These are phyloP conservation scores for Halocynthia roretzi DNA, from an alignment of 23 tunicate species.

Conservation along the genomic window DNA sequence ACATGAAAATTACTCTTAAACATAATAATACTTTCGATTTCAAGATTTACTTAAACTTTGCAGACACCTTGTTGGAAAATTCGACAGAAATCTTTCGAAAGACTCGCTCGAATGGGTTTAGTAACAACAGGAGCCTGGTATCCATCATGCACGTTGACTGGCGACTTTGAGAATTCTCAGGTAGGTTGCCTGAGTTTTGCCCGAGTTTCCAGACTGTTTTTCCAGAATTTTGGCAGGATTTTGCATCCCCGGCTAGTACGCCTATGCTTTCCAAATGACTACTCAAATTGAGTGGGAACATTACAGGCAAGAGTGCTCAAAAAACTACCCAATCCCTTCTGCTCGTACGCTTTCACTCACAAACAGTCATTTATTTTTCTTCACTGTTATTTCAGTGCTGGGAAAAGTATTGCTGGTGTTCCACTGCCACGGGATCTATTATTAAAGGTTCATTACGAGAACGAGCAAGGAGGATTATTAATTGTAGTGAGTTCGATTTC, in stretches of 20 bases:
- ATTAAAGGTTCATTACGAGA: constrained; percentile 41
- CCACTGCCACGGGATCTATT: constrained; percentile 33
- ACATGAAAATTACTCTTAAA: neutral
- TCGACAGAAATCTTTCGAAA: constrained; percentile 27
- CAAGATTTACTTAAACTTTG: neutral
- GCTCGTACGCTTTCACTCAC: neutral
- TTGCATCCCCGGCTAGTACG: too few relatives aligned
- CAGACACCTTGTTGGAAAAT: constrained; percentile 51
- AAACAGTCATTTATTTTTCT: neutral
- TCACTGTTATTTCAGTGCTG: constrained; percentile 34
- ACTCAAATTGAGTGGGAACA: neutral
- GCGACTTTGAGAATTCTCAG: constrained; percentile 32
- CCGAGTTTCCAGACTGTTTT: neutral
- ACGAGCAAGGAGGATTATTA: too few relatives aligned
- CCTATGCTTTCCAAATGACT: too few relatives aligned
- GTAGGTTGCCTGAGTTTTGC: constrained; percentile 4
- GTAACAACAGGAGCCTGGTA: constrained; percentile 26
- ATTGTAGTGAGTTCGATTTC: too few relatives aligned
- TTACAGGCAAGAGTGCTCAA: neutral
- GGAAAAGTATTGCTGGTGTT: constrained; percentile 71
- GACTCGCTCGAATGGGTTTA: too few relatives aligned
- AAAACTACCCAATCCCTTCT: neutral
- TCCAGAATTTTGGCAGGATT: too few relatives aligned
- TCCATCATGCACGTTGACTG: constrained; percentile 34
- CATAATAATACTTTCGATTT: neutral